Evolutionary conservation across 1,140 invertebrate genomes (phyloP).

Genomic region (Dreissena polymorpha): DNA sequence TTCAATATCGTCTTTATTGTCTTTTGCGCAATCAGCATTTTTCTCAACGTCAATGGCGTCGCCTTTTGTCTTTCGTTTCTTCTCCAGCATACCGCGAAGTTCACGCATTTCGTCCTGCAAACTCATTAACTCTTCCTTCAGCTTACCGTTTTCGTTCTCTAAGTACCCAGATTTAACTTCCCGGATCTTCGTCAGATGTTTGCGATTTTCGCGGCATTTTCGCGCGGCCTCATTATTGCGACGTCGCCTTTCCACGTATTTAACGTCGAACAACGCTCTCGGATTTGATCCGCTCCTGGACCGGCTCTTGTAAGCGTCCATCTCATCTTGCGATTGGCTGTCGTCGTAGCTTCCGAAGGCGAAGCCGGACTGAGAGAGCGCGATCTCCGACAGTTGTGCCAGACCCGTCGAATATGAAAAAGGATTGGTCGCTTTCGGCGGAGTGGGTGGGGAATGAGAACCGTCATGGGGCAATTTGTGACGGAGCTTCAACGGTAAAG

Average conservation of each 20-base stretch:
- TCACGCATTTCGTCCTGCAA: slow-evolving; percentile 95
- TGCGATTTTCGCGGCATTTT: slow-evolving; percentile 77
- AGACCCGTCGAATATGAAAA: slow-evolving; percentile 63
- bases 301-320: slow-evolving; percentile 4
- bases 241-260: slow-evolving; percentile 73
- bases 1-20: background rate
- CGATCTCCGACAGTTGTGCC: slow-evolving; percentile 75
- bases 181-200: slow-evolving; percentile 72
- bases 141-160: slow-evolving; percentile 85
- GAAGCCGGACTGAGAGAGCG: slow-evolving; percentile 68
- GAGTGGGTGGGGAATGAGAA: background rate
- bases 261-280: slow-evolving; percentile 63
- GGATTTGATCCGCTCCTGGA: slow-evolving; percentile 45
- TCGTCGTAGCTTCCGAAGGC: slow-evolving; percentile 64
- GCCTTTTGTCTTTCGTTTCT: slow-evolving; percentile 50
- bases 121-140: slow-evolving; percentile 91
- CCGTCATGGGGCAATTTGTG: slow-evolving; percentile 66
- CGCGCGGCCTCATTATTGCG: slow-evolving; percentile 77
- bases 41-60: background rate
- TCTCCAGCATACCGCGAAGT: slow-evolving; percentile 84
- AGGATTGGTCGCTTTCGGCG: background rate
- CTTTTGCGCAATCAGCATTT: background rate
- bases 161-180: slow-evolving; percentile 79
- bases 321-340: background rate
- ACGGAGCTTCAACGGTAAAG: slow-evolving; percentile 72